Evolutionary conservation across 2,888 invertebrate genomes (phyloP), one percentile per base, ranked within the genome.

Genomic region (Erebia aethiops): DNA sequence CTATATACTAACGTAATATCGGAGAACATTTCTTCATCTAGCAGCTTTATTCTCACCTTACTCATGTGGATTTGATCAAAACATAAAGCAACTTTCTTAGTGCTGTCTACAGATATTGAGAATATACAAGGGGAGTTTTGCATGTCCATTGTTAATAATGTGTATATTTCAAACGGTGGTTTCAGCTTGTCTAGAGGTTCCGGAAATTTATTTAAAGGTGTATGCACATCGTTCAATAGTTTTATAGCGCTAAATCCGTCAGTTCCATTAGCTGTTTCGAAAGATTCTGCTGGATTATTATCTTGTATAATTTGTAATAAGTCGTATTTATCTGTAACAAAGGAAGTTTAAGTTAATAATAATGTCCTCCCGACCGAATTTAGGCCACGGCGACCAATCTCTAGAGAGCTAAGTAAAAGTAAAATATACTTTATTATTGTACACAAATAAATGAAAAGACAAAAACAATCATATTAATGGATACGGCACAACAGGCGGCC

Each of bases 151-250:
- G 83, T 86, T 49, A 88, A 84, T 51, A 76, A 76, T 1, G 84
- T 74, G n/a, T 80, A 79, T 61, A 91, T 75, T n/a, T 86, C 77
- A 51, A 85, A 87, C 3, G 87, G 87, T 57, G 76, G 77, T 5
- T 77, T 67, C 13, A 90, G 52, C 13, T 62, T 65, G 16, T 52
- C 71, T 0, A 73, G 16, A 43, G 67, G 43, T 61, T 64, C 57
- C 43, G 26, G 4, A 35, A 72, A 21, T 14, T 76, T 35, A 46
- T 72, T 69, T 0, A 77, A 65, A 11, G 64, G 67, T 7, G 82
- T 71, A 4, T 62, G 18, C 2, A 81, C 74, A 0, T 51, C 66
- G 43, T 74, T 7, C 21, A 21, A 68, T 61, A 84, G 79, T 67
- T 71, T 74, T 35, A 79, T 71, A 8, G 78, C 78, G 35, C 66